A percentile compares a stretch with the other conserved stretches of the same genome.
Conservation (phyloP, 2,797 vertebrate genomes). For the Diglossa cyanea region DNA sequence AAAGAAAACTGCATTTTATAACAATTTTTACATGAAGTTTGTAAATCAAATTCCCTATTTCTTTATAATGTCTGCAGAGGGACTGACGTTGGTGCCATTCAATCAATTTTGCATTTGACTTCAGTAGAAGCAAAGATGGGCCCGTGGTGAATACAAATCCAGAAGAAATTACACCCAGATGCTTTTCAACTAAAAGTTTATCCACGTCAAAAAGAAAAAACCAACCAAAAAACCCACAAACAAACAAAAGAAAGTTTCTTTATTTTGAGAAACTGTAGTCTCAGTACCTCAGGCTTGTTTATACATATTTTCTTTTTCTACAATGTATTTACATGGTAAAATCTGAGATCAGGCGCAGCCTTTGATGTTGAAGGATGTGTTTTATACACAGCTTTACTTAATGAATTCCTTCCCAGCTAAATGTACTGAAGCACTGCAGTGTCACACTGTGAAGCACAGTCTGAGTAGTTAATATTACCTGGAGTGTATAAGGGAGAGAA, state of each 20-base stretch:
- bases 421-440: neutral
- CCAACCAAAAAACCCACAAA: neutral
- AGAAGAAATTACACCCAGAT: neutral
- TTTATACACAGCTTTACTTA: neutral
- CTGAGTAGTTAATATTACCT: neutral
- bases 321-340: neutral
- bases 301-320: neutral
- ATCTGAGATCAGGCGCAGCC: neutral
- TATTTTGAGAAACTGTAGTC: neutral
- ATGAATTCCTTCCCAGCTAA: neutral
- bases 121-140: neutral
- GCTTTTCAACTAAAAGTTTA: neutral
- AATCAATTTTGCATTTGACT: neutral
- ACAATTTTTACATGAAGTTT: neutral
- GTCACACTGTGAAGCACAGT: neutral
- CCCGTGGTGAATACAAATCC: neutral
- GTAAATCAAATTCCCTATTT: neutral
- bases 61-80: neutral
- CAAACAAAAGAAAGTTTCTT: neutral
- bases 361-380: neutral
- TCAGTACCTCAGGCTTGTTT: neutral
- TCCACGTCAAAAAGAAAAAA: neutral
- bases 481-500: neutral
- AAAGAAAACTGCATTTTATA: neutral
- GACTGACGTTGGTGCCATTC: neutral